Percentiles rank a stretch among this genome's conserved stretches.
Evolutionary conservation across 1,140 invertebrate species (phyloP).

Genomic region (Eupeodes corollae): DNA sequence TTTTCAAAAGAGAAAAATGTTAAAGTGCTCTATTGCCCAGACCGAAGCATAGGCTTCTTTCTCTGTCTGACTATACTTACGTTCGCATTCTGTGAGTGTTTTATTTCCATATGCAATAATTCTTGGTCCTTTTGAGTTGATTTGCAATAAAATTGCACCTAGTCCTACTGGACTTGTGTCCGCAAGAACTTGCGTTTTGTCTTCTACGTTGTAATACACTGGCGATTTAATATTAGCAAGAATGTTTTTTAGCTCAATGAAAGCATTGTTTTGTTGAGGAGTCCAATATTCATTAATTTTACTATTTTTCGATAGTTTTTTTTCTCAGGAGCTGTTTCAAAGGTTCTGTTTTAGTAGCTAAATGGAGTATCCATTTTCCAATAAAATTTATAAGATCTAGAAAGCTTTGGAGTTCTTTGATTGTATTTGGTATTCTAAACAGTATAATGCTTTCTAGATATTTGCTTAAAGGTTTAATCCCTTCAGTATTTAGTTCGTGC

Average conservation of each 20-base stretch:
- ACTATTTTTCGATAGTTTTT: neutral
- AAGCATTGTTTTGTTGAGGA: constrained; percentile 2
- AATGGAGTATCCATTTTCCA: constrained; percentile 9
- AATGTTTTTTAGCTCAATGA: constrained; percentile 4
- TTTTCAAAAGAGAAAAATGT: constrained; percentile 1
- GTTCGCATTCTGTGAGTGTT: constrained; percentile 6
- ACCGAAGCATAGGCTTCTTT: neutral
- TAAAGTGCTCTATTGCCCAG: constrained; percentile 3
- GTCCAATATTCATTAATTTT: constrained; percentile 1
- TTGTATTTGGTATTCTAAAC: too few species aligned
- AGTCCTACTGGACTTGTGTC: constrained; percentile 11
- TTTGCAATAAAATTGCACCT: constrained; percentile 7
- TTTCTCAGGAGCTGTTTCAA: constrained; percentile 9
- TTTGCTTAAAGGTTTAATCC: too few species aligned
- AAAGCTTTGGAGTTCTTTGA: constrained; percentile 7
- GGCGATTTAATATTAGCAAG: constrained; percentile 3
- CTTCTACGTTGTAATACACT: constrained; percentile 2
- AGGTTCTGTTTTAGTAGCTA: constrained; percentile 6
- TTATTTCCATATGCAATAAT: constrained; percentile 9
- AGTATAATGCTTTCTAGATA: too few species aligned
- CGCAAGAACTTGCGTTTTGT: constrained; percentile 6
- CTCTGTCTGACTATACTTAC: constrained; percentile 9
- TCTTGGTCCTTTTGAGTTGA: neutral
- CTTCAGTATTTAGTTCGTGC: neutral
- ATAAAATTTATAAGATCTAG: constrained; percentile 9